Base-by-base conservation (phyloP, 2,797 vertebrate species). In the Dryobates pubescens region DNA sequence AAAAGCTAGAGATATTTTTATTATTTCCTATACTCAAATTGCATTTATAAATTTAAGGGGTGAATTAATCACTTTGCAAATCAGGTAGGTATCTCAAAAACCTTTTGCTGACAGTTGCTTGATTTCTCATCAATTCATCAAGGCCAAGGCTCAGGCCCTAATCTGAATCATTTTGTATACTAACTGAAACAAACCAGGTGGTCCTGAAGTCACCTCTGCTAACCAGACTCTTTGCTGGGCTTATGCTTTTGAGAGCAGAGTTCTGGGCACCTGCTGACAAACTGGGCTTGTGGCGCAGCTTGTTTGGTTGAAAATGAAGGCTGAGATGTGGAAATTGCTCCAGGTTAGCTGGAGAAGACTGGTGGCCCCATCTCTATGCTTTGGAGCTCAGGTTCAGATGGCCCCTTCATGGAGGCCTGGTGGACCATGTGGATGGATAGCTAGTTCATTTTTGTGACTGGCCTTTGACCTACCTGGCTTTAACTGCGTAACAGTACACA, bases 81-180 rank as follows among this genome's bases (percentile, higher is more conserved):
- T 8, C 8, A 56, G 15, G 7, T 10, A 79, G 10, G 4, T 74
- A 34, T 16, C 7, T 26, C 14, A 14, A 70, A 65, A 20, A 41
- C 27, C 10, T 83, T 83, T 70, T 67, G 10, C 13, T 32, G 38
- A 30, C 0, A 15, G 2, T 51, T 92, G 10, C 14, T 83, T 3
- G 0, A 15, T 49, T 82, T 15, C 30, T 83, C 8, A 67, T 3
- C 30, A 38, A 0, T 0, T 41, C 13, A 51, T 70, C 22, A 45
- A 59, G 20, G 7, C 26, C 47, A 72, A 54, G 53, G 19, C 16
- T 81, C 17, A 67, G 18, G 9, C 2, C 15, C 3, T 63, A 3
- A 4, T 75, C 69, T 27, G 24, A 27, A 8, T 4, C 5, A 5
- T 27, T 70, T 43, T 73, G 38, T 29, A 67, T 63, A 3, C 6